These are phyloP conservation scores for Columba livia DNA, from an alignment of 2,113 vertebrate species.

Conservation along the genomic window DNA sequence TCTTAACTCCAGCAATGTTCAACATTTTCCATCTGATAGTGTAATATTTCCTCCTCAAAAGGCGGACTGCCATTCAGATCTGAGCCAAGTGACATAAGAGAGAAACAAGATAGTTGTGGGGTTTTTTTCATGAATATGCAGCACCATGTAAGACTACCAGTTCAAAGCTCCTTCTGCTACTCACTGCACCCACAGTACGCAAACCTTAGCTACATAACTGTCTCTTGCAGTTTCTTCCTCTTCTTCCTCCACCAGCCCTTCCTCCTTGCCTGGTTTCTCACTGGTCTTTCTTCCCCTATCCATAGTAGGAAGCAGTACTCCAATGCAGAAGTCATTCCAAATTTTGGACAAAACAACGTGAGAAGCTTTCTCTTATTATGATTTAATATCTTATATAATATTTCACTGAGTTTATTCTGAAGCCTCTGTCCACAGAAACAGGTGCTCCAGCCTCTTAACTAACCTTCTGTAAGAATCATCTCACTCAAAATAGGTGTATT, in stretches of 20 bases:
- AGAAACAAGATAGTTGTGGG: not conserved
- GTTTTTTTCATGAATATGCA: not conserved
- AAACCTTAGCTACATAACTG: not conserved
- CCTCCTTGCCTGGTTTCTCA: not conserved
- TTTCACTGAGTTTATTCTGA: not conserved
- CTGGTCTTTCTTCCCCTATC: not conserved
- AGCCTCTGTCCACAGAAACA: not conserved
- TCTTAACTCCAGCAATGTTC: not conserved
- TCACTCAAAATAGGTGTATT: not conserved
- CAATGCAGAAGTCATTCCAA: not conserved
- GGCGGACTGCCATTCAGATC: not conserved
- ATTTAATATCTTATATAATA: not conserved
- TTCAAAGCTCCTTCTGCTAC: not conserved
- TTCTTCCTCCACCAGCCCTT: not conserved
- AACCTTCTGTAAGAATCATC: not conserved
- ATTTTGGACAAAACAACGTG: not conserved
- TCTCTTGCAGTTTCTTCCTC: not conserved
- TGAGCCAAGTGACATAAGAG: not conserved
- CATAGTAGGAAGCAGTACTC: not conserved
- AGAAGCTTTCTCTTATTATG: not conserved
- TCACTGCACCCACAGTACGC: not conserved
- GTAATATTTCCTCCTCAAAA: not conserved
- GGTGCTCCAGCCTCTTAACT: not conserved
- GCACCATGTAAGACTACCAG: not conserved
- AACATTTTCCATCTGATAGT: not conserved